Evolutionary conservation across 2,888 invertebrate species (phyloP), one percentile per base, ranked within the genome.

Genomic region (Ectobius pallidus): DNA sequence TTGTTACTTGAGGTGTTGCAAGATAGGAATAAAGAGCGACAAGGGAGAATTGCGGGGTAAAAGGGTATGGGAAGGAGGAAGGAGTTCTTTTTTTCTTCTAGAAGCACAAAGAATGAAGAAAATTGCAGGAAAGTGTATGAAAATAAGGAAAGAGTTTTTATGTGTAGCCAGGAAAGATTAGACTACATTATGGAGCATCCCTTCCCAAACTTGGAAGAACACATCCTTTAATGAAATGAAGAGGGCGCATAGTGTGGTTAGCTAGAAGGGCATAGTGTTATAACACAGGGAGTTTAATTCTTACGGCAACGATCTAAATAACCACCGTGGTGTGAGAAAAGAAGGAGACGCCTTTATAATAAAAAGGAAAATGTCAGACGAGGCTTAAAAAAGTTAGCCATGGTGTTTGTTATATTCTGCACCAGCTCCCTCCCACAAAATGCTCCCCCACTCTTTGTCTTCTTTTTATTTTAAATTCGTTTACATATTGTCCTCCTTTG

Each of bases 141-240:
- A 46, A 65, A 65, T 65, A 65, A 65, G 58, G 58, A 58, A 58
- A 58, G 49, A 68, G 68, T 63, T 52, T 39, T 49, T 32, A 63
- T 63, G 32, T 65, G 71, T 65, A 63, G 71, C 63, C 32, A 27
- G 65, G 65, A 63, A 52, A 71, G 71, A 71, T 71, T 71, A 71
- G 71, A 71, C 71, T 71, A 71, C 52, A 71, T 71, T 71, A 71
- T 63, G 30, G 62, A 55, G 62, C 62, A 63, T 63, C 71, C 62
- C 32, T 52, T 30, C 58, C 30, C 14, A 58, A 32, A 32, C 58
- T 58, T 58, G 69, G 69, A n/a, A n/a, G 65, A 52, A 74, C 74
- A 74, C 65, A 72, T 65, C 69, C 74, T 74, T 74, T 74, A 74
- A 74, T 74, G 74, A 74, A 74, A 74, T 55, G 69, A 62, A 71